phyloP scores from a whole-genome alignment of 2,797 vertebrate species.

The Fundulus diaphanus region DNA sequence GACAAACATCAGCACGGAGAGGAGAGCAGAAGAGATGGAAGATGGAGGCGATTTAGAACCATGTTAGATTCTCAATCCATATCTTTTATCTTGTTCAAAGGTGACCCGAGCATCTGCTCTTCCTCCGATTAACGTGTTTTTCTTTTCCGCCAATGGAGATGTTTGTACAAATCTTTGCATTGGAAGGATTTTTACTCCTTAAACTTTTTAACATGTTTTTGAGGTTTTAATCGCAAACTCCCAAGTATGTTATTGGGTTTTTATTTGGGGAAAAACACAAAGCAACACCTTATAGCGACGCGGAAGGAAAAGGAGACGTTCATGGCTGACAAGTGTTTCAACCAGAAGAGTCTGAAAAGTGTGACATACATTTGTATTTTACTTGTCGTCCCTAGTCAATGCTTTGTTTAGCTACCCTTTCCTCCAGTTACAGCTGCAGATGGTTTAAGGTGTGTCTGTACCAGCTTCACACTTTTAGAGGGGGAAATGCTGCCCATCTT shows the following conservation, averaged over 20 bases:
- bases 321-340: too few relatives aligned
- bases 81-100: conserved; percentile 18
- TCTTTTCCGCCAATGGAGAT: neutral
- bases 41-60: conserved; percentile 10
- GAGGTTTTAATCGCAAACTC: neutral
- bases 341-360: too few relatives aligned
- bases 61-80: conserved; percentile 2
- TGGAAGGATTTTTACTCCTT: neutral
- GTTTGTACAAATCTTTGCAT: neutral
- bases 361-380: too few relatives aligned
- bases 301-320: neutral
- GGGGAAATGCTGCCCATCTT: neutral
- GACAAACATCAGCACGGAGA: conserved; percentile 53
- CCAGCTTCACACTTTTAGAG: neutral
- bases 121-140: neutral
- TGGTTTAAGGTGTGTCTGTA: neutral
- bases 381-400: neutral
- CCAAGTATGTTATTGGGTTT: neutral
- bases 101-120: neutral
- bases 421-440: neutral
- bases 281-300: neutral
- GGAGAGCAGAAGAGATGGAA: conserved; percentile 6
- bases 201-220: neutral
- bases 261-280: neutral
- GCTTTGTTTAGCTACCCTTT: neutral